These are phyloP conservation scores for Calameuta pallipes DNA, from an alignment of 2,888 invertebrate genomes.

Conservation along the genomic window DNA sequence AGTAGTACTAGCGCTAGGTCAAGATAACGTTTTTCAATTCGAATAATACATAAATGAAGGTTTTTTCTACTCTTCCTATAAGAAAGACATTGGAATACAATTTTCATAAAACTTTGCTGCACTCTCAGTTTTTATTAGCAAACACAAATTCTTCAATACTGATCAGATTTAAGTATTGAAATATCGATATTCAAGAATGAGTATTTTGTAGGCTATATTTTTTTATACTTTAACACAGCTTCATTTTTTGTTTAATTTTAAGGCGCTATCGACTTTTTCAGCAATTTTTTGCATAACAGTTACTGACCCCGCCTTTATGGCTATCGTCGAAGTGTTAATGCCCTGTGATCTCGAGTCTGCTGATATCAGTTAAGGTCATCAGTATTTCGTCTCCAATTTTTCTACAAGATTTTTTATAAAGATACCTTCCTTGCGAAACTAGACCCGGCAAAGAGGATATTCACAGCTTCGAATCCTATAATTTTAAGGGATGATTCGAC, in stretches of 20 bases:
- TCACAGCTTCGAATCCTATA: neutral
- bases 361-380: slow-evolving; percentile 5
- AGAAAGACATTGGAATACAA: too few species aligned
- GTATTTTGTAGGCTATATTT: neutral
- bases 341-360: slow-evolving; percentile 29
- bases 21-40: neutral
- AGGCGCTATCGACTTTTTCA: neutral
- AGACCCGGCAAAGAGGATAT: neutral
- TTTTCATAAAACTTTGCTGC: neutral
- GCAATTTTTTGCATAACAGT: neutral
- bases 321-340: slow-evolving; percentile 35
- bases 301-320: neutral
- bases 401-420: neutral
- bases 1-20: neutral
- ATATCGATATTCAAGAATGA: neutral
- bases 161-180: neutral
- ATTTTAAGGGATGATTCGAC: neutral
- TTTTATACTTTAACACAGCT: neutral
- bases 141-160: neutral
- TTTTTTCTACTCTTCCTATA: too few species aligned
- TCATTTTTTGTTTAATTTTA: neutral
- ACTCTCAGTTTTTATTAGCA: neutral
- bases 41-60: neutral
- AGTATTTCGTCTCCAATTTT: neutral
- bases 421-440: neutral